Percentiles rank a stretch among this genome's conserved stretches.
These are phyloP conservation scores for Alethe castanea DNA, from an alignment of 2,113 vertebrate genomes.

Conservation along the genomic window DNA sequence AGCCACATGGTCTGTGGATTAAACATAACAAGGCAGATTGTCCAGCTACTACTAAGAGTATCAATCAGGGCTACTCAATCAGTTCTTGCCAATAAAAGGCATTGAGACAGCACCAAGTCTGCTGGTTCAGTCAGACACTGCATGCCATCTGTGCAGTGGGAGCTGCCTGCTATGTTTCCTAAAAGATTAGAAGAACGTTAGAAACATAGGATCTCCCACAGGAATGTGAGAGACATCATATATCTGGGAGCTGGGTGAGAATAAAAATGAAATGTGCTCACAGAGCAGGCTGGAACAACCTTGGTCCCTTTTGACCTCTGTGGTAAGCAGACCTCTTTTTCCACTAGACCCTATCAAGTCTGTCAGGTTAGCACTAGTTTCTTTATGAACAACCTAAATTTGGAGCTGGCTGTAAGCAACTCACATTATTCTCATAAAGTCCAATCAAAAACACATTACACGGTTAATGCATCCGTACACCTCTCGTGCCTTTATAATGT, in stretches of 20 bases:
- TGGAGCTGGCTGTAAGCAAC: slow-evolving; percentile 9
- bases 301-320: not conserved
- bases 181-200: not conserved
- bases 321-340: not conserved
- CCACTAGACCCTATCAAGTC: not conserved
- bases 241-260: not conserved
- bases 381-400: slow-evolving; percentile 18
- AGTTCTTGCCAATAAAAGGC: slow-evolving; percentile 25
- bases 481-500: not conserved
- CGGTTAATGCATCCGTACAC: slow-evolving; percentile 28
- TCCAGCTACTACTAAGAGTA: slow-evolving; percentile 47
- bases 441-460: slow-evolving; percentile 18
- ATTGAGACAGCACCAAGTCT: slow-evolving; percentile 9
- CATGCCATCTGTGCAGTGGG: slow-evolving; percentile 29
- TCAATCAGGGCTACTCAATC: slow-evolving; percentile 37
- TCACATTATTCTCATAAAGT: not conserved
- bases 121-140: slow-evolving; percentile 25
- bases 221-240: not conserved
- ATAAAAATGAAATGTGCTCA: not conserved
- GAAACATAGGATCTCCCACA: slow-evolving; percentile 28
- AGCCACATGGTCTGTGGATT: slow-evolving; percentile 55
- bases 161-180: slow-evolving; percentile 1
- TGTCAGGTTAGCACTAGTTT: not conserved
- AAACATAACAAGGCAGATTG: slow-evolving; percentile 63
- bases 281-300: not conserved